Percentiles rank a stretch among this genome's conserved stretches.
Conservation (phyloP, 2,797 vertebrate species). For the Sebastes steindachneri region DNA sequence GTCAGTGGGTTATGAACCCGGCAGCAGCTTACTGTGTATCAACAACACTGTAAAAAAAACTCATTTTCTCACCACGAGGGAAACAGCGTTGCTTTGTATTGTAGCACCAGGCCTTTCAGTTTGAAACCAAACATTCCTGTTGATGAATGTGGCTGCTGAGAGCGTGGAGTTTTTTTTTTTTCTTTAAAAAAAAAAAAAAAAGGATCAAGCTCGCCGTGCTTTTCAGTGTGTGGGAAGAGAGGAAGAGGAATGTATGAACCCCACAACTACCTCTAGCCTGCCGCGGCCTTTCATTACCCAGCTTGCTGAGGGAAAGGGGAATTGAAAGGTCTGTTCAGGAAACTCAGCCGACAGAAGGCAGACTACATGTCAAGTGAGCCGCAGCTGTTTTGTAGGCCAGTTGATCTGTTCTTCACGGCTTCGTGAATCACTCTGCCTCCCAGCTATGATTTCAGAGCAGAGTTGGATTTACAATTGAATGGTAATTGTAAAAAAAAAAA, state of each 20-base stretch:
- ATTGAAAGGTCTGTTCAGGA: slow-evolving; percentile 71
- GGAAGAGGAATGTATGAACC: slow-evolving; percentile 55
- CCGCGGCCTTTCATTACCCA: slow-evolving; percentile 63
- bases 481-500: slow-evolving; percentile 10
- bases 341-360: slow-evolving; percentile 64
- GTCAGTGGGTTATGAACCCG: slow-evolving; percentile 47
- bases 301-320: slow-evolving; percentile 61
- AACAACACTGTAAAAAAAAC: slow-evolving; percentile 8
- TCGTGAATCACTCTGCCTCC: slow-evolving; percentile 48
- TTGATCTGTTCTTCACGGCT: slow-evolving; percentile 51
- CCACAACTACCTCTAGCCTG: slow-evolving; percentile 41
- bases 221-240: slow-evolving; percentile 55
- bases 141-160: slow-evolving; percentile 47
- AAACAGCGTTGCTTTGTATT: slow-evolving; percentile 26
- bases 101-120: slow-evolving; percentile 26
- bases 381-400: slow-evolving; percentile 60
- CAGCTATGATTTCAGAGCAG: slow-evolving; percentile 33
- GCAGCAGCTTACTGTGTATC: slow-evolving; percentile 20
- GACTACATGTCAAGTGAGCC: slow-evolving; percentile 62
- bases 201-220: slow-evolving; percentile 26
- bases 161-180: not conserved
- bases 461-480: slow-evolving; percentile 38
- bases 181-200: not conserved
- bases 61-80: slow-evolving; percentile 27
- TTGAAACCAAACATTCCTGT: slow-evolving; percentile 49